Percentiles rank a stretch among this genome's conserved stretches.
Evolutionary conservation across 2,113 vertebrate genomes (phyloP).

Genomic region (Epinephelus fuscoguttatus): DNA sequence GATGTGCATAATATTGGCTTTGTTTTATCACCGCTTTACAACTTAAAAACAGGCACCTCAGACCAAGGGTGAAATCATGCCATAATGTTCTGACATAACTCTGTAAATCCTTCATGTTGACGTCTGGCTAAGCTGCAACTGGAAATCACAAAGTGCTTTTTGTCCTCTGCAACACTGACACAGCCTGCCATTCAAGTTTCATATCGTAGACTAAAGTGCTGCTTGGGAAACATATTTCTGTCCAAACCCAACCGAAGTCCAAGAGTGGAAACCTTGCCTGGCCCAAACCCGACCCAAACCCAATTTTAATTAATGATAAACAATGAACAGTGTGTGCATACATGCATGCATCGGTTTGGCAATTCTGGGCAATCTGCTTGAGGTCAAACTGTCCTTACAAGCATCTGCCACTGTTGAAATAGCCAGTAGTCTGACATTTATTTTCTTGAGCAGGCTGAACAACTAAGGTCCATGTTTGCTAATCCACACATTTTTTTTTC

Average conservation of each 20-base stretch:
- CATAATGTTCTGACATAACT: background rate
- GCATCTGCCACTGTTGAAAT: background rate
- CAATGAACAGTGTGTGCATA: no score
- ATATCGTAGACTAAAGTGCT: no score
- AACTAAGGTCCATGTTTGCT: background rate
- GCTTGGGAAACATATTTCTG: no score
- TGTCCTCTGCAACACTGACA: background rate
- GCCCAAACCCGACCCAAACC: no score
- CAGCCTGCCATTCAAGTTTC: background rate
- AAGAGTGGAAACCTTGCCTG: no score
- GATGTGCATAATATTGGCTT: background rate
- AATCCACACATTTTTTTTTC: background rate
- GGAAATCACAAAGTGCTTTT: constrained; percentile 1
- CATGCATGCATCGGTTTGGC: background rate
- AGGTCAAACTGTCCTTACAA: background rate
- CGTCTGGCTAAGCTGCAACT: background rate
- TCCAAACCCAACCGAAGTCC: no score
- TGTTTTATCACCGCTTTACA: background rate
- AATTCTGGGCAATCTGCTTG: background rate
- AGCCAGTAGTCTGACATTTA: background rate
- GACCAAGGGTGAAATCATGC: no score
- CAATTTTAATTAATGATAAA: no score
- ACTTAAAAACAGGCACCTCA: background rate
- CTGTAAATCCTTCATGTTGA: background rate
- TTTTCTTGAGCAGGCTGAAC: background rate